Evolutionary conservation across 2,888 invertebrate genomes (phyloP).

Genomic region (Epirrhoe alternata): DNA sequence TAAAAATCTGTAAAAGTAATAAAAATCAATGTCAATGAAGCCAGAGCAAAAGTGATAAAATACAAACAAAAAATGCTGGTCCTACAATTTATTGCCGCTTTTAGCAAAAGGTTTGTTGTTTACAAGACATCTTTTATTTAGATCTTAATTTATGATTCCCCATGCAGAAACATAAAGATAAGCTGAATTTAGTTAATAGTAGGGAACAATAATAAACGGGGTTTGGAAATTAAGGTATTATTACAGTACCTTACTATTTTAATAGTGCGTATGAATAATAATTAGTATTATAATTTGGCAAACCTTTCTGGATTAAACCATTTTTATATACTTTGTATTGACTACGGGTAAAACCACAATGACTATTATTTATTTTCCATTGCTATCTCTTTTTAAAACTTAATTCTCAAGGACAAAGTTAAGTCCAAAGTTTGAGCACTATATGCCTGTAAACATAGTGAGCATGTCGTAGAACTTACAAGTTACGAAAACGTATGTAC

Average conservation of each 20-base stretch:
- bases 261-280: not conserved
- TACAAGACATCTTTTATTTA: slow-evolving; percentile 81
- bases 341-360: too few species aligned
- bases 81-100: slow-evolving; percentile 76
- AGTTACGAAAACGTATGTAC: too few species aligned
- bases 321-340: too few species aligned
- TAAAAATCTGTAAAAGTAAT: slow-evolving; percentile 52
- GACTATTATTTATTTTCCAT: too few species aligned
- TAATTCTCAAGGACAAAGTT: too few species aligned
- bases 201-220: slow-evolving; percentile 26
- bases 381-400: too few species aligned
- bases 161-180: slow-evolving; percentile 72
- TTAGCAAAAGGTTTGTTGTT: slow-evolving; percentile 82
- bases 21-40: slow-evolving; percentile 52
- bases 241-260: slow-evolving; percentile 4
- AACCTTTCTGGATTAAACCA: not conserved
- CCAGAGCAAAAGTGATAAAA: slow-evolving; percentile 61
- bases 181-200: slow-evolving; percentile 62
- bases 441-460: too few species aligned
- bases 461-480: too few species aligned
- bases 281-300: not conserved
- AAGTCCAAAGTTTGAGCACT: too few species aligned
- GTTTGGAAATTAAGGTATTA: slow-evolving; percentile 11
- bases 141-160: slow-evolving; percentile 78
- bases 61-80: slow-evolving; percentile 55